Evolutionary conservation across 2,888 invertebrate species (phyloP).

Genomic region (Amiota mariae): DNA sequence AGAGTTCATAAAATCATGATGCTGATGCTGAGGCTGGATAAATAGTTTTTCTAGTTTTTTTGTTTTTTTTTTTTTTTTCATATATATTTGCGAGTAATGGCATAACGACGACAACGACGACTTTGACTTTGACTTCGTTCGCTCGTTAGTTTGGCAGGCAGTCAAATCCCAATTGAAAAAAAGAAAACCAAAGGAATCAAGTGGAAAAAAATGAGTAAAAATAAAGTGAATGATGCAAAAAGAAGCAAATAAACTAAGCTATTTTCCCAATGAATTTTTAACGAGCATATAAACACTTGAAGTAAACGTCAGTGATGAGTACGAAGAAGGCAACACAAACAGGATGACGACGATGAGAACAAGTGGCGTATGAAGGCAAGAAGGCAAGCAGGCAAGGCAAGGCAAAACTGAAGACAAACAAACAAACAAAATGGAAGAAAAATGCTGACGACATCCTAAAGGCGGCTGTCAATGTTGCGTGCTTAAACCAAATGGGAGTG

Average conservation of each 20-base stretch:
- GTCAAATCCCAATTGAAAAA: slow-evolving; percentile 3
- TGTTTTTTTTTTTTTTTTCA: neutral
- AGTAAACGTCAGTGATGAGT: slow-evolving; percentile 23
- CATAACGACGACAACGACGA: neutral
- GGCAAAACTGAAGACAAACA: slow-evolving; percentile 1
- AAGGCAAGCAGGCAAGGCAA: neutral
- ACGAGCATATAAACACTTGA: slow-evolving; percentile 42
- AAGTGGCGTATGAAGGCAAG: neutral
- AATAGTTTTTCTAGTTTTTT: neutral
- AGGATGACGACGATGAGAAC: slow-evolving; percentile 21
- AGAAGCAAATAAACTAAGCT: slow-evolving; percentile 39
- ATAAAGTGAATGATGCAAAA: neutral
- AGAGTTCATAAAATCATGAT: too few relatives aligned
- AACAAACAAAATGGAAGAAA: slow-evolving; percentile 4
- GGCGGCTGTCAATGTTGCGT: slow-evolving; percentile 14
- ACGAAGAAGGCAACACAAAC: neutral
- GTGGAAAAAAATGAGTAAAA: slow-evolving; percentile 27
- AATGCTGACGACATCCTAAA: slow-evolving; percentile 34
- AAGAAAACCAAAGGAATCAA: slow-evolving; percentile 28
- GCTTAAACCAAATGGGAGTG: neutral
- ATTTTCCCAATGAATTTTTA: slow-evolving; percentile 44
- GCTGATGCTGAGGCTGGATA: too few relatives aligned
- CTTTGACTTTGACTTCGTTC: neutral
- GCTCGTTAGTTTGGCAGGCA: neutral
- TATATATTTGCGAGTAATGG: neutral